Evolutionary conservation across 1,140 invertebrate species (phyloP), one percentile per base, ranked within the genome.

Genomic region (Holotrichia oblita): DNA sequence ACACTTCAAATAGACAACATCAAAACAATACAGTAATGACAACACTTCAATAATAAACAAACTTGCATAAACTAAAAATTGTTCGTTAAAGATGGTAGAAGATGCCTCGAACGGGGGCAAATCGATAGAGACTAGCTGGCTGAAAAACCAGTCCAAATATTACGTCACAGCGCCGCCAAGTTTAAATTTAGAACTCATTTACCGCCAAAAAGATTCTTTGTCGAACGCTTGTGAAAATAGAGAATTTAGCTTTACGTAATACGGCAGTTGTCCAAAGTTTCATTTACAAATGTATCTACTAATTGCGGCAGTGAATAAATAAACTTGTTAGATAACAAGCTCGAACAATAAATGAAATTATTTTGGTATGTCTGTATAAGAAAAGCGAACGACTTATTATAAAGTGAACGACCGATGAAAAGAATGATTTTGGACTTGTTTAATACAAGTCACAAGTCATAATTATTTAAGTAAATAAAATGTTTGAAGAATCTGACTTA

Each of bases 181-280:
- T 69, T 69, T 69, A 69, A 69, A 69, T 69, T 69, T 69, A 69
- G 61, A 69, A 69, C 2, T 69, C 9, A 24, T 27, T 69, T 69
- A n/a, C 61, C 61, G 22, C 61, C 61, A 69, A 69, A 69, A 69
- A 27, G 20, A 20, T 61, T 22, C 20, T 10, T 69, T 27, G 22
- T 20, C 27, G 17, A 24, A 34, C 27, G 27, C 3, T 8, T 27
- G 0, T 69, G 61, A 69, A 69, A 69, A 27, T 69, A 69, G 20
- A 69, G 8, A 69, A 14, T 69, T 12, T 27, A 69, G 61, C 17
- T 27, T n/a, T 69, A 34, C 22, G 61, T 69, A 27, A 27, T 10
- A 34, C 22, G 22, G 8, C 9, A 69, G 61, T 9, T 27, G 22
- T 1, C 14, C 22, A 34, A 69, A 22, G 20, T 69, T 27, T 69